These are phyloP conservation scores for Centropristis striata DNA, from an alignment of 2,113 vertebrate genomes.

Conservation along the genomic window DNA sequence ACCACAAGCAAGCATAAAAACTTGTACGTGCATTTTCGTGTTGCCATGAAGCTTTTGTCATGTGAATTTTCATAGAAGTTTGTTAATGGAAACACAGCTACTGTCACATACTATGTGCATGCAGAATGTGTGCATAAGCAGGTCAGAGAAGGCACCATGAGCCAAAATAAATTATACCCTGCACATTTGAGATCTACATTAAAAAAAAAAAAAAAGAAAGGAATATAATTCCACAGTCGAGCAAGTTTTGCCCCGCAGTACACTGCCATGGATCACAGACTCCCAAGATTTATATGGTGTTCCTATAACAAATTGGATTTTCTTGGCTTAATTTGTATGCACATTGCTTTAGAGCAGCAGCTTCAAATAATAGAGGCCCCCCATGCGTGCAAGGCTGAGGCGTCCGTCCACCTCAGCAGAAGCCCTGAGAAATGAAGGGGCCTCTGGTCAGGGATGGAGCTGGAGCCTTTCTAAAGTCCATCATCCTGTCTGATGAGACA, in stretches of 20 bases:
- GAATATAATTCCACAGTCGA: slow-evolving; percentile 45
- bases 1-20: no score
- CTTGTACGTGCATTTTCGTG: no score
- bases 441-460: slow-evolving; percentile 23
- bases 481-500: slow-evolving; percentile 50
- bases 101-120: slow-evolving; percentile 2
- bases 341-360: slow-evolving; percentile 70
- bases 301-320: slow-evolving; percentile 78
- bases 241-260: slow-evolving; percentile 43
- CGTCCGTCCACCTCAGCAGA: slow-evolving; percentile 58
- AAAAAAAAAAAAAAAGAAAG: slow-evolving; percentile 8
- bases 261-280: slow-evolving; percentile 60
- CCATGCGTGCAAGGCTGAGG: slow-evolving; percentile 39
- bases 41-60: no score
- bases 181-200: slow-evolving; percentile 23
- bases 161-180: slow-evolving; percentile 51
- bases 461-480: slow-evolving; percentile 33
- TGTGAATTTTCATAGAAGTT: no score
- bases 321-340: slow-evolving; percentile 71
- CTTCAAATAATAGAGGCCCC: slow-evolving; percentile 57
- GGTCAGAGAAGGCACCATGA: slow-evolving; percentile 7
- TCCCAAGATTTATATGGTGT: slow-evolving; percentile 65
- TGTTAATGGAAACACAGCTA: no score
- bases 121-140: background rate
- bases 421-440: slow-evolving; percentile 37